Evolutionary conservation across 2,113 vertebrate species (phyloP).

Genomic region (Laterallus jamaicensis): DNA sequence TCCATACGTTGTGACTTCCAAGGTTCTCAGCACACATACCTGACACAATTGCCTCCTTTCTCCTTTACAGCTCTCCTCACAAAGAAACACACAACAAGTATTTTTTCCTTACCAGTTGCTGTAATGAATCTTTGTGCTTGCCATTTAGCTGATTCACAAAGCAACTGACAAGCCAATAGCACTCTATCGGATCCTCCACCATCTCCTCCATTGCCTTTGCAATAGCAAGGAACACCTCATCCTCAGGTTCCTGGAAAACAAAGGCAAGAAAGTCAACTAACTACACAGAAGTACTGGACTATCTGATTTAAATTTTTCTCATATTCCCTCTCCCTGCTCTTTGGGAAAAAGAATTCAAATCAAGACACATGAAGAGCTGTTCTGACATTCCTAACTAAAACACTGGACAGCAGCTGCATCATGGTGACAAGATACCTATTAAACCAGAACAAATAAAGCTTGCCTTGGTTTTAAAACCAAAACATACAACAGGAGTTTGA

Average conservation of each 20-base stretch:
- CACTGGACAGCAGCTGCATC: neutral
- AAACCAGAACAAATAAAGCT: neutral
- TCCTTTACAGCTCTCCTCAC: neutral
- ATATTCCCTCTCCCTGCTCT: neutral
- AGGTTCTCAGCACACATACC: too few relatives aligned
- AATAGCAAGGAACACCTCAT: constrained; percentile 90
- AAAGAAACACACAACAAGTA: too few relatives aligned
- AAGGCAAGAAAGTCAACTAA: neutral
- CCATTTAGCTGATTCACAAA: constrained; percentile 90
- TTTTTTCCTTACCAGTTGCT: constrained; percentile 83
- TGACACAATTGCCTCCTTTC: neutral
- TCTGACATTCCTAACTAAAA: neutral
- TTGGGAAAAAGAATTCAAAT: neutral
- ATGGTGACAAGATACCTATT: neutral
- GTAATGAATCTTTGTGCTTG: constrained; percentile 91
- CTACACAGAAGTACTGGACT: neutral
- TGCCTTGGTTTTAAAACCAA: neutral
- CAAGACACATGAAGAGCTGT: neutral
- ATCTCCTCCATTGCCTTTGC: constrained; percentile 93
- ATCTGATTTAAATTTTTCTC: neutral
- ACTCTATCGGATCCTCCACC: constrained; percentile 88
- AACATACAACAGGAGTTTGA: neutral
- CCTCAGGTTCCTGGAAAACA: constrained; percentile 82
- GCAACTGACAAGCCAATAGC: constrained; percentile 92
- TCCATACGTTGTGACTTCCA: neutral